A percentile compares a stretch with the other conserved stretches of the same genome.
phyloP scores from a whole-genome alignment of 2,113 vertebrate species.

The Salminus brasiliensis region DNA sequence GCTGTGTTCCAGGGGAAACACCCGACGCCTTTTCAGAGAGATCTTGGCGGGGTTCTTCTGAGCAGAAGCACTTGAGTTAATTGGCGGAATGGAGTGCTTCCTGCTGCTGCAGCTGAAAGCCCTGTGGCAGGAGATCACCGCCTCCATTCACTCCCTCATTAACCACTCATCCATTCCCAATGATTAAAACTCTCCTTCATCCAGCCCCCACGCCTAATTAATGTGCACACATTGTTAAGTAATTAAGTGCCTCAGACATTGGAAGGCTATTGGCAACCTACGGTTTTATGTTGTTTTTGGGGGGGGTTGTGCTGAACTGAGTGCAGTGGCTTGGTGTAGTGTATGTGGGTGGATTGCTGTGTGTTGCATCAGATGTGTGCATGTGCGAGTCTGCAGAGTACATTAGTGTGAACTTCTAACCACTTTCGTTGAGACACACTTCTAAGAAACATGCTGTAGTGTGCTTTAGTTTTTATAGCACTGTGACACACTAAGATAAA shows the following conservation, averaged over 20 bases:
- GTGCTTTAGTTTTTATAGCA: too few species aligned
- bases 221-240: not conserved
- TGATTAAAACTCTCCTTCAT: constrained; percentile 15
- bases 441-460: too few species aligned
- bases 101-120: constrained; percentile 30
- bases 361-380: not conserved
- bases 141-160: constrained; percentile 21
- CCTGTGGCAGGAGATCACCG: not conserved
- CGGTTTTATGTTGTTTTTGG: not conserved
- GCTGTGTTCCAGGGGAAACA: not conserved
- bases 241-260: constrained; percentile 33
- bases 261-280: constrained; percentile 22
- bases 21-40: not conserved
- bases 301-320: not conserved
- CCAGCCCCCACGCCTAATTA: constrained; percentile 24
- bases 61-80: constrained; percentile 33
- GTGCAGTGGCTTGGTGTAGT: not conserved
- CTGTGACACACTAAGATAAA: too few species aligned
- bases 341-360: not conserved
- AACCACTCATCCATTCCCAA: constrained; percentile 18
- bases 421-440: too few species aligned
- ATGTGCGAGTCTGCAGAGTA: not conserved
- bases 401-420: too few species aligned
- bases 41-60: constrained; percentile 18
- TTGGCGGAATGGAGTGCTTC: constrained; percentile 21